Base-by-base conservation (phyloP, 2,113 vertebrate species). In the Gymnarchus niloticus region DNA sequence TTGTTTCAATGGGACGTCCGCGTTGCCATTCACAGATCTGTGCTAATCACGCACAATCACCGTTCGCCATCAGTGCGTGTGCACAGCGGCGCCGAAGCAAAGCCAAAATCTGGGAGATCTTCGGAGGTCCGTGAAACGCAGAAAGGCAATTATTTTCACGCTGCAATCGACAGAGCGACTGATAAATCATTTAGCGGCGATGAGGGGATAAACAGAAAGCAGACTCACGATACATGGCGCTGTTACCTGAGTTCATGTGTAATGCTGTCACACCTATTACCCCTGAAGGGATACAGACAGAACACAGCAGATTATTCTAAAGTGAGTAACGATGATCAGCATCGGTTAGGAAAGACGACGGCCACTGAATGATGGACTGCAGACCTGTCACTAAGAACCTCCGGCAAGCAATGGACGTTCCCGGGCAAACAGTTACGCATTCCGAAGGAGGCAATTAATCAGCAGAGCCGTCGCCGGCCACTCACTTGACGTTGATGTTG, bases 401-500 rank as follows among this genome's bases (percentile, higher is more conserved):
- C 28, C 61, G 5, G 65, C 33, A 73, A 73, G 19, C 41, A 41
- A 73, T 41, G n/a, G n/a, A n/a, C n/a, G n/a, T n/a, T n/a, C n/a
- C n/a, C n/a, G n/a, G n/a, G n/a, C n/a, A n/a, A n/a, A n/a, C n/a
- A n/a, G n/a, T n/a, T n/a, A n/a, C n/a, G n/a, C n/a, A n/a, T n/a
- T n/a, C n/a, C n/a, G n/a, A n/a, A n/a, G n/a, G n/a, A n/a, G 5
- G 65, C 33, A 73, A 73, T 19, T 73, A 41, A 73, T 41, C 21
- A 44, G 49, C 5, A 41, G 19, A 54, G 49, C 12, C 23, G 3
- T 33, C 3, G 23, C 10, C 37, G 21, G 57, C 12, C 2, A 89
- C 97, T 89, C 87, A 98, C 97, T 95, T 97, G 90, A 95, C 93
- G 91, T 97, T 97, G 92, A 97, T 94, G 90, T 96, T 98, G 92